Conservation (phyloP, 2,888 invertebrate species). For the Schrankia costaestrigalis region DNA sequence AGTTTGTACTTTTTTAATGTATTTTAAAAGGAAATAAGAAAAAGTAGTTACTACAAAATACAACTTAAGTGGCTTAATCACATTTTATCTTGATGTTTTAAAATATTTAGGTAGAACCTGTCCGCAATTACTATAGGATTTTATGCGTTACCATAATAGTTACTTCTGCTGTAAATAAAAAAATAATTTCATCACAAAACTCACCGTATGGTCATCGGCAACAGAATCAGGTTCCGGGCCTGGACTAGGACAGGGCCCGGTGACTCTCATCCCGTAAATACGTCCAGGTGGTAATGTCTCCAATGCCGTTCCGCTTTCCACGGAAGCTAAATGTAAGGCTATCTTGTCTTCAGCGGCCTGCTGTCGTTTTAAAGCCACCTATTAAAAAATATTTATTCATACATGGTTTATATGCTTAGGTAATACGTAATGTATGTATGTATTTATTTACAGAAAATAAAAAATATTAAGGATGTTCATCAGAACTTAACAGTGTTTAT, state of each 20-base stretch:
- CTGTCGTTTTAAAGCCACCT: constrained; percentile 97
- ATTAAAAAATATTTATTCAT: too few relatives aligned
- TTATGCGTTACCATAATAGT: neutral
- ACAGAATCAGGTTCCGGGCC: constrained; percentile 71
- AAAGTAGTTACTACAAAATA: too few relatives aligned
- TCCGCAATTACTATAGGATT: too few relatives aligned
- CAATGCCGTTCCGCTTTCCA: constrained; percentile 68
- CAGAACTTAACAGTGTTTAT: too few relatives aligned
- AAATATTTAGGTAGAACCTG: neutral
- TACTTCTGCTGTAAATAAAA: neutral
- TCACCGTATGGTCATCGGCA: constrained; percentile 64
- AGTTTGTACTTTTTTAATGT: too few relatives aligned
- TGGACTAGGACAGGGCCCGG: constrained; percentile 84
- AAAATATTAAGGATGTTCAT: too few relatives aligned
- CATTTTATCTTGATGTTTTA: too few relatives aligned
- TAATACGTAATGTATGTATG: too few relatives aligned
- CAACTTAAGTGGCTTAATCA: too few relatives aligned
- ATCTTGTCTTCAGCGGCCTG: constrained; percentile 99
- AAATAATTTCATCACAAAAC: constrained; percentile 12
- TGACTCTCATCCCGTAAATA: constrained; percentile 93
- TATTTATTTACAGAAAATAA: too few relatives aligned
- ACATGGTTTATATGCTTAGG: too few relatives aligned
- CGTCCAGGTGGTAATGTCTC: constrained; percentile 93
- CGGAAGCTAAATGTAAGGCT: constrained; percentile 93
- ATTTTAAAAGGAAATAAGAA: too few relatives aligned